A percentile compares a stretch with the other conserved stretches of the same genome.
phyloP scores from a whole-genome alignment of 1,140 invertebrate genomes.

The Drosophila sulfurigaster region DNA sequence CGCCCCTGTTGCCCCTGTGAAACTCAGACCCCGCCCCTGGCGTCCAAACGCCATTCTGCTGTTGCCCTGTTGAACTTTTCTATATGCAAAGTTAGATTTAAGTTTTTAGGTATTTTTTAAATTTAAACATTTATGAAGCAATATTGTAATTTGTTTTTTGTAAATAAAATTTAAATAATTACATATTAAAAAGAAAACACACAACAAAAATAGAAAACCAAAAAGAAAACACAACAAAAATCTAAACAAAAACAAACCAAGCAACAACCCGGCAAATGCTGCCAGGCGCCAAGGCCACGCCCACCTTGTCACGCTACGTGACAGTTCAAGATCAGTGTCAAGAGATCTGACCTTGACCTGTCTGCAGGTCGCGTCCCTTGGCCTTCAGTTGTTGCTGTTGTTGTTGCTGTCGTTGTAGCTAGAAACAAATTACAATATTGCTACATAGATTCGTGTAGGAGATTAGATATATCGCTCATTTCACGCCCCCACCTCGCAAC shows the following conservation, averaged over 20 bases:
- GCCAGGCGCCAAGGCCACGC: neutral
- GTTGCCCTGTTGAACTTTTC: slow-evolving; percentile 63
- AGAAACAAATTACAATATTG: slow-evolving; percentile 79
- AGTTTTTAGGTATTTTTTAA: slow-evolving; percentile 82
- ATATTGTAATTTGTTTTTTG: slow-evolving; percentile 84
- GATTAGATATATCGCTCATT: slow-evolving; percentile 8
- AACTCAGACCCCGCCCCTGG: slow-evolving; percentile 12
- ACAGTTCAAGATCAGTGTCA: slow-evolving; percentile 66
- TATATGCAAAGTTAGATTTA: slow-evolving; percentile 68
- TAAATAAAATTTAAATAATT: slow-evolving; percentile 83
- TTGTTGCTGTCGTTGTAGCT: slow-evolving; percentile 25
- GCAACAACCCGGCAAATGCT: neutral
- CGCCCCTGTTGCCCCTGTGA: slow-evolving; percentile 51
- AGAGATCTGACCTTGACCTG: slow-evolving; percentile 57
- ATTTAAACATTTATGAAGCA: slow-evolving; percentile 79
- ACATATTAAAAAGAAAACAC: slow-evolving; percentile 49
- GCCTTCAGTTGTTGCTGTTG: slow-evolving; percentile 37
- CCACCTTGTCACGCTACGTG: slow-evolving; percentile 11
- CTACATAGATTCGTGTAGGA: slow-evolving; percentile 38
- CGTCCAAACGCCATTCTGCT: slow-evolving; percentile 16
- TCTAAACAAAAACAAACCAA: slow-evolving; percentile 9
- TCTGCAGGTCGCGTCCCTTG: slow-evolving; percentile 22
- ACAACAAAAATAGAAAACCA: slow-evolving; percentile 25
- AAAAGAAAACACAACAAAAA: slow-evolving; percentile 24
- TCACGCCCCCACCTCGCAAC: neutral